phyloP scores from a whole-genome alignment of 2,797 vertebrate genomes.

The Spinus olivaceus region DNA sequence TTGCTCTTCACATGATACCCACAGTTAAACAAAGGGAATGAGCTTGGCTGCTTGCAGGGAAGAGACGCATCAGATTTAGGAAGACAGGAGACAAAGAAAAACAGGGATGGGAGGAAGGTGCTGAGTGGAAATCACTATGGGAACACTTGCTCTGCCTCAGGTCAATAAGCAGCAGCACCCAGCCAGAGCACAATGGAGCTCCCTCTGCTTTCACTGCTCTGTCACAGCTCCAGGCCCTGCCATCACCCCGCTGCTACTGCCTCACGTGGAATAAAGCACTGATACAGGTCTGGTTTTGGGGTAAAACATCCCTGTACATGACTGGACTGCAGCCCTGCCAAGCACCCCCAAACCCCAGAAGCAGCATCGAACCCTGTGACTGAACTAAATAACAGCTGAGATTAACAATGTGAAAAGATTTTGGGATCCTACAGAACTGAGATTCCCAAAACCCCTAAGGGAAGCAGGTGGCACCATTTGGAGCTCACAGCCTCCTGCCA shows the following conservation, averaged over 20 bases:
- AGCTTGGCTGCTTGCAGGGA: not conserved
- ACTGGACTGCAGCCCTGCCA: not conserved
- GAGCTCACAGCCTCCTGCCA: not conserved
- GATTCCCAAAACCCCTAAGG: not conserved
- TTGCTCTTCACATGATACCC: not conserved
- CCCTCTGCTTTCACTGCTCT: not conserved
- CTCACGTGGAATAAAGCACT: fast-evolving
- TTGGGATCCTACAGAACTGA: not conserved
- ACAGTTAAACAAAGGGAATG: not conserved
- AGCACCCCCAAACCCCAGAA: not conserved
- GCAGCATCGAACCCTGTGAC: fast-evolving
- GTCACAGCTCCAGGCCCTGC: not conserved
- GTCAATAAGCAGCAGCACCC: not conserved
- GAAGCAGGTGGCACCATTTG: not conserved
- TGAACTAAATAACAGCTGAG: not conserved
- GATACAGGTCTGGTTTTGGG: not conserved
- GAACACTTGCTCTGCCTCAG: not conserved
- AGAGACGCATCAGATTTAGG: not conserved
- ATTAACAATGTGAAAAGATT: not conserved
- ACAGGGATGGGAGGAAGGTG: not conserved
- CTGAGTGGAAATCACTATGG: not conserved
- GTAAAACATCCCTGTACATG: not conserved
- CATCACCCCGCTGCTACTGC: not conserved
- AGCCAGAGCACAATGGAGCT: not conserved
- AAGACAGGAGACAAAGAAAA: not conserved